Percentiles rank a stretch among this genome's conserved stretches.
Evolutionary conservation across 2,888 invertebrate species (phyloP).

Genomic region (Panzeria rudis): DNA sequence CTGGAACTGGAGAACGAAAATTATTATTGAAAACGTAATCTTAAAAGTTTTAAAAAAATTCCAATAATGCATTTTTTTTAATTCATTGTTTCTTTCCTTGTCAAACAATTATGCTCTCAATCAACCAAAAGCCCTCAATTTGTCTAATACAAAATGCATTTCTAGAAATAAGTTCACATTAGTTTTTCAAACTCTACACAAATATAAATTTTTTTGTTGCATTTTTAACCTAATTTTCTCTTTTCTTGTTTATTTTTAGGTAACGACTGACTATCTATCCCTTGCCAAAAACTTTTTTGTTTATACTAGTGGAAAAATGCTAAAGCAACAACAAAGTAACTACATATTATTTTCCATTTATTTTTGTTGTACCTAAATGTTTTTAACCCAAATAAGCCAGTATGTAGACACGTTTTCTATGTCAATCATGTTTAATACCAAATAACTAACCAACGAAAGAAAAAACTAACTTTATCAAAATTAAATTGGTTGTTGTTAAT

Average conservation of each 20-base stretch:
- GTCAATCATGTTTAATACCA: slow-evolving; percentile 64
- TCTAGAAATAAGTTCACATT: slow-evolving; percentile 20
- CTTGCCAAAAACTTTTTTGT: slow-evolving; percentile 37
- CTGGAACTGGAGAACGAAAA: no score
- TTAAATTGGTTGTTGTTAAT: slow-evolving; percentile 43
- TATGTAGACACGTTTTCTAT: slow-evolving; percentile 68
- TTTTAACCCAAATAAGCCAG: slow-evolving; percentile 60
- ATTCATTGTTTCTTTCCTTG: no score
- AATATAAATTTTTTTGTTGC: background rate
- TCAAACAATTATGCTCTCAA: no score
- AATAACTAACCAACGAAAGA: slow-evolving; percentile 1
- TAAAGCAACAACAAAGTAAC: slow-evolving; percentile 38
- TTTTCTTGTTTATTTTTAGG: slow-evolving; percentile 58
- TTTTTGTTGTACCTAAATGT: background rate
- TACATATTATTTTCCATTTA: background rate
- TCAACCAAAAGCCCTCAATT: no score
- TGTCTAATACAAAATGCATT: background rate
- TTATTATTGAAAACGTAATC: background rate
- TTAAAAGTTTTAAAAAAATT: slow-evolving; percentile 6
- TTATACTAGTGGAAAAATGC: slow-evolving; percentile 13
- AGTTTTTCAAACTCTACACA: background rate
- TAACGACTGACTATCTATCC: slow-evolving; percentile 63
- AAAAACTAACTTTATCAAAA: slow-evolving; percentile 52
- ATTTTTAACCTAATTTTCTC: slow-evolving; percentile 55
- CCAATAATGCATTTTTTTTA: background rate